phyloP scores from a whole-genome alignment of 2,888 invertebrate genomes.

The Lissocephala sabroskyi region DNA sequence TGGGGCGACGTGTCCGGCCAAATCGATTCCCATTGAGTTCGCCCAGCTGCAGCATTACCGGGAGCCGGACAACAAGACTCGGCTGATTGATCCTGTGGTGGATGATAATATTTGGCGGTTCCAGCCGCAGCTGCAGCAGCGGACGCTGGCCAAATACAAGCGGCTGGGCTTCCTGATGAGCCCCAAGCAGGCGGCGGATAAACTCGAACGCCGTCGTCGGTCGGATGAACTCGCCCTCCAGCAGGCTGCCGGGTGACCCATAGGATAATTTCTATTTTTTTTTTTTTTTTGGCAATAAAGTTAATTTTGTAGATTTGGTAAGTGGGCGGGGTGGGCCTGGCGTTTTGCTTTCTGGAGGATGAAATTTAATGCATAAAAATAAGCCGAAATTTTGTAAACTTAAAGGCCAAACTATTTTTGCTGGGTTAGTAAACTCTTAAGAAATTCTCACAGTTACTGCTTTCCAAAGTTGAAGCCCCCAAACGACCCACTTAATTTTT shows the following conservation, averaged over 20 bases:
- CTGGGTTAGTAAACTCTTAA: too few species aligned
- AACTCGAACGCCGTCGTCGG: constrained; percentile 11
- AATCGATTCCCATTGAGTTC: constrained; percentile 83
- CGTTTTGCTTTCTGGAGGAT: too few species aligned
- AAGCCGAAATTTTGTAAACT: too few species aligned
- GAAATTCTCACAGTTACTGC: too few species aligned
- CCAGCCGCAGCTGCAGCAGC: constrained; percentile 80
- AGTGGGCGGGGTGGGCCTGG: too few species aligned
- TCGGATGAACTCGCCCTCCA: constrained; percentile 24
- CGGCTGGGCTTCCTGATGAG: constrained; percentile 77
- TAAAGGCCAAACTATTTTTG: too few species aligned
- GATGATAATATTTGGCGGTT: constrained; percentile 91
- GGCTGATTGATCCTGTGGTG: constrained; percentile 83
- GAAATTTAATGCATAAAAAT: too few species aligned
- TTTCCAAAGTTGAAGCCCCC: neutral
- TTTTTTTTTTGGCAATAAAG: too few species aligned
- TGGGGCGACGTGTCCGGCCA: constrained; percentile 81
- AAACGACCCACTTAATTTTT: too few species aligned
- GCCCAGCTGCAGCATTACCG: constrained; percentile 95
- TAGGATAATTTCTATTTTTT: too few species aligned
- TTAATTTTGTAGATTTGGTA: too few species aligned
- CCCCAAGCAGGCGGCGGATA: constrained; percentile 11
- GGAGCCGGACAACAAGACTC: constrained; percentile 85
- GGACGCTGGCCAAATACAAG: constrained; percentile 67
- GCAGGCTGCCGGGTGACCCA: too few species aligned